phyloP scores from a whole-genome alignment of 2,888 invertebrate species.

The Nomada flava region DNA sequence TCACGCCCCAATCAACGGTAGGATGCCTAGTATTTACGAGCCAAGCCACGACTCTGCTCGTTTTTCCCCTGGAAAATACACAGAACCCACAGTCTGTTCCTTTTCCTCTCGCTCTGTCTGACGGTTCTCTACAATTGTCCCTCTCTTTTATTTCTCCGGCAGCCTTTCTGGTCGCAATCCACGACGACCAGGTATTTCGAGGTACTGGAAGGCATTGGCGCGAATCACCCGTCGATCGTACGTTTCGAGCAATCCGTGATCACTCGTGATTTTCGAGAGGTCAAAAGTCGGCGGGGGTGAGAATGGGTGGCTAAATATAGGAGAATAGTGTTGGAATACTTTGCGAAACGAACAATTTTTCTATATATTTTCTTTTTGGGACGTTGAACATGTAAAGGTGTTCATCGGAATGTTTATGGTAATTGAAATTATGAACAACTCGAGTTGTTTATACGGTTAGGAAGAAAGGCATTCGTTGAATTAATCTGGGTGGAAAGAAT shows the following conservation, averaged over 20 bases:
- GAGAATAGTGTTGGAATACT: background rate
- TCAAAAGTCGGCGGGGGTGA: slow-evolving; percentile 20
- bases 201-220: slow-evolving; percentile 60
- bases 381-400: too few species aligned
- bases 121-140: slow-evolving; percentile 13
- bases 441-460: too few species aligned
- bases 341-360: background rate
- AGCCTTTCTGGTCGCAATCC: slow-evolving; percentile 54
- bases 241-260: slow-evolving; percentile 54
- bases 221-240: slow-evolving; percentile 72
- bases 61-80: slow-evolving; percentile 71
- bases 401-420: too few species aligned
- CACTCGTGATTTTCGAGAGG: slow-evolving; percentile 61
- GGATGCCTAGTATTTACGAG: slow-evolving; percentile 82
- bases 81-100: slow-evolving; percentile 41
- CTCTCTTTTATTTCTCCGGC: slow-evolving; percentile 14
- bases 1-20: slow-evolving; percentile 82
- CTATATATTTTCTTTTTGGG: too few species aligned
- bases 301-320: background rate
- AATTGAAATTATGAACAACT: too few species aligned
- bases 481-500: too few species aligned
- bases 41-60: slow-evolving; percentile 78
- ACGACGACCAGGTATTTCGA: slow-evolving; percentile 59
- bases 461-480: too few species aligned
- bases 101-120: slow-evolving; percentile 34